These are phyloP conservation scores for Brachionus calyciflorus DNA, from an alignment of 1,140 invertebrate genomes.

Conservation along the genomic window DNA sequence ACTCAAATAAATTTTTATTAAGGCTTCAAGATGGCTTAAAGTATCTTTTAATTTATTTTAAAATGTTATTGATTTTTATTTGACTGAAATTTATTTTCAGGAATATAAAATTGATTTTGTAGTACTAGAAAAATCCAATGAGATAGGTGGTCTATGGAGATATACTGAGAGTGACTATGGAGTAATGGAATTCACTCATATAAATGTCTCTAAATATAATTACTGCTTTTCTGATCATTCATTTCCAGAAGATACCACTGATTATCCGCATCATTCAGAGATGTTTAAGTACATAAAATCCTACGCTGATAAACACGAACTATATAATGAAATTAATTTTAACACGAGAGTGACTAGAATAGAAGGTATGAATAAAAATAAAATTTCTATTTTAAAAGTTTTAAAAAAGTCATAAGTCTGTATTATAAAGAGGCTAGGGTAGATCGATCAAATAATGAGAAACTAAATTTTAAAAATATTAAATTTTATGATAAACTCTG, in stretches of 20 bases:
- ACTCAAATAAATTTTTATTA: not conserved
- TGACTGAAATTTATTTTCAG: not conserved
- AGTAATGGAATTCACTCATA: conserved; percentile 59
- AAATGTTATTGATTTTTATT: not conserved
- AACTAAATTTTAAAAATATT: conserved; percentile 48
- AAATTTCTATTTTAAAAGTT: conserved; percentile 47
- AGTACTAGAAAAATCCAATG: conserved; percentile 53
- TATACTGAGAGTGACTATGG: conserved; percentile 57
- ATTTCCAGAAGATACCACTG: conserved; percentile 53
- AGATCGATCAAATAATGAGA: no score
- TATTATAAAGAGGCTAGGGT: no score
- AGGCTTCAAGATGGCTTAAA: conserved; percentile 21
- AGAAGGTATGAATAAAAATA: conserved; percentile 49
- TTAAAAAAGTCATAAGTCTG: no score
- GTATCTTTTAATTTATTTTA: not conserved
- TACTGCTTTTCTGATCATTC: conserved; percentile 59
- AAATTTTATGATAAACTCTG: conserved; percentile 50
- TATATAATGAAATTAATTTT: conserved; percentile 52
- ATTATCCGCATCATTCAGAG: conserved; percentile 56
- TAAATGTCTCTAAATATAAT: conserved; percentile 59
- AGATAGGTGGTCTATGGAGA: conserved; percentile 58
- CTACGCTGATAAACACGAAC: conserved; percentile 52
- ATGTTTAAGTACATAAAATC: conserved; percentile 55
- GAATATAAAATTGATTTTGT: conserved; percentile 53
- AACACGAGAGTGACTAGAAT: conserved; percentile 50